Evolutionary conservation across 2,888 invertebrate species (phyloP).

Genomic region (Erebia ligea): DNA sequence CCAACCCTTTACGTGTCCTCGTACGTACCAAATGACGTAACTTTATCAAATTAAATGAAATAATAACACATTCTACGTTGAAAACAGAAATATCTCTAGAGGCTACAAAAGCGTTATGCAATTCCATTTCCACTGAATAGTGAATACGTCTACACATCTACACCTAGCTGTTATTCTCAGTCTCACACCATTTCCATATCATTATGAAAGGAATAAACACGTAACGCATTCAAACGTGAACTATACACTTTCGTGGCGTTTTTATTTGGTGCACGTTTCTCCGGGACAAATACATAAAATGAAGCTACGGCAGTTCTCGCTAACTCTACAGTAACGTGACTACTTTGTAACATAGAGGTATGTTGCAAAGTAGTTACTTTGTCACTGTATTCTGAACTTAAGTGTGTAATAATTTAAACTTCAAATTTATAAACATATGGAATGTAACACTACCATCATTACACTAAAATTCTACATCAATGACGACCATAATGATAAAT

Average conservation of each 20-base stretch:
- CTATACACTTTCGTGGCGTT: neutral
- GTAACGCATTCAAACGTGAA: slow-evolving; percentile 12
- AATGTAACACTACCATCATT: no score
- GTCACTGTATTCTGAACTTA: neutral
- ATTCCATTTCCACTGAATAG: slow-evolving; percentile 12
- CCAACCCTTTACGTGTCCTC: neutral
- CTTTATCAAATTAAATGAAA: slow-evolving; percentile 8
- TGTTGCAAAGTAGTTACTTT: neutral
- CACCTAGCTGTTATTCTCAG: slow-evolving; percentile 9
- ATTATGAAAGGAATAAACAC: slow-evolving; percentile 12
- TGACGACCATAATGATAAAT: no score
- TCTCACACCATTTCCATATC: slow-evolving; percentile 5
- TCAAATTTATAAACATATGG: neutral
- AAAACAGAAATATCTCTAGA: slow-evolving; percentile 13
- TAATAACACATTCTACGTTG: slow-evolving; percentile 5
- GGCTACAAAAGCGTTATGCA: slow-evolving; percentile 13
- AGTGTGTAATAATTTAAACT: neutral
- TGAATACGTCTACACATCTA: neutral
- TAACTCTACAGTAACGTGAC: neutral
- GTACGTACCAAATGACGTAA: neutral
- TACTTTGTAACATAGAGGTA: slow-evolving; percentile 6
- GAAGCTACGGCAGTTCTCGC: neutral
- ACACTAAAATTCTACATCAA: no score
- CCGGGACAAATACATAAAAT: slow-evolving; percentile 1
- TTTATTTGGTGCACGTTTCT: slow-evolving; percentile 3